A percentile compares a stretch with the other conserved stretches of the same genome.
Evolutionary conservation across 2,888 invertebrate species (phyloP).

Genomic region (Dione vanillae): DNA sequence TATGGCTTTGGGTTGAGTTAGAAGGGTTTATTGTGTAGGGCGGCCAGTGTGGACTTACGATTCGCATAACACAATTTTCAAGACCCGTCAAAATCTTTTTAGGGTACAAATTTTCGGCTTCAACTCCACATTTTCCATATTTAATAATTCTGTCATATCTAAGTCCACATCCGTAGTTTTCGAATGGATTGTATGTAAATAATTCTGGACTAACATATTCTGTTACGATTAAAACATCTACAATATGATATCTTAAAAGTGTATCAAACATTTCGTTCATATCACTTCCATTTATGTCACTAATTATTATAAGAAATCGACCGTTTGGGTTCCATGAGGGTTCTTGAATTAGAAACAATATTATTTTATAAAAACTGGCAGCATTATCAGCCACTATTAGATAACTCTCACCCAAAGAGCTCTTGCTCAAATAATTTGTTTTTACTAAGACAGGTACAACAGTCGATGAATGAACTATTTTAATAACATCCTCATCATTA

Average conservation of each 20-base stretch:
- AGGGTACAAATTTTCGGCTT: conserved; percentile 51
- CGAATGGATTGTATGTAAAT: conserved; percentile 66
- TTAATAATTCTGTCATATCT: conserved; percentile 56
- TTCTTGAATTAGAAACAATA: conserved; percentile 50
- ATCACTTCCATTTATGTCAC: conserved; percentile 34
- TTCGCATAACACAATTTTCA: conserved; percentile 59
- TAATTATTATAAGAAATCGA: conserved; percentile 56
- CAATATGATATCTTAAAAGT: conserved; percentile 54
- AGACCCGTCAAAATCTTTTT: conserved; percentile 57
- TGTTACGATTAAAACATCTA: conserved; percentile 56
- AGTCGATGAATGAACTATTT: conserved; percentile 33
- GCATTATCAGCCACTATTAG: conserved; percentile 51
- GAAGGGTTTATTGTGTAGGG: conserved; percentile 56
- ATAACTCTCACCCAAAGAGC: conserved; percentile 50
- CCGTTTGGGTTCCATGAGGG: conserved; percentile 59
- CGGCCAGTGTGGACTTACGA: conserved; percentile 58
- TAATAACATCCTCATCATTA: conserved; percentile 38
- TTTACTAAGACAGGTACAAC: conserved; percentile 24
- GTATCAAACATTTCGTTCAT: conserved; percentile 56
- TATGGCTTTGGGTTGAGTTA: conserved; percentile 1
- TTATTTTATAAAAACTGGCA: conserved; percentile 45
- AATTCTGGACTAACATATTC: conserved; percentile 53
- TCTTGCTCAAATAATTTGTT: neutral
- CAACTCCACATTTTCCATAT: conserved; percentile 56
- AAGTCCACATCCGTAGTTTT: conserved; percentile 66